Evolutionary conservation across 2,113 vertebrate genomes (phyloP).

Genomic region (Syngnathoides biaculeatus): DNA sequence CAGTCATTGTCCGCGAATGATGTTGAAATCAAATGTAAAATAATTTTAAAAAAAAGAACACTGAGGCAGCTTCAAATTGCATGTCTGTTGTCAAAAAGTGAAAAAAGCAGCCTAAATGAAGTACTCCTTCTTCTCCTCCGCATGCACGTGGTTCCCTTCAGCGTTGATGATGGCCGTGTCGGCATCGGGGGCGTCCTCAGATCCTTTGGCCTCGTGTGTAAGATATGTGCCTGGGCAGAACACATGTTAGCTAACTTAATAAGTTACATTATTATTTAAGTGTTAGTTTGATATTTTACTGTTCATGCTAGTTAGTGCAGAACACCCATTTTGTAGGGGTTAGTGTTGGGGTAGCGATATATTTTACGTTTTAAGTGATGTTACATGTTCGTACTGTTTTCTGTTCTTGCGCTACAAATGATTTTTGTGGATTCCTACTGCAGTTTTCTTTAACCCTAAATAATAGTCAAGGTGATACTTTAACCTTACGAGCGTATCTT

Average conservation of each 20-base stretch:
- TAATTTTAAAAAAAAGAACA: conserved; percentile 25
- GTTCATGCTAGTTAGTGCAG: too few species aligned
- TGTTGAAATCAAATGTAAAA: conserved; percentile 6
- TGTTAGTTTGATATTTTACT: too few species aligned
- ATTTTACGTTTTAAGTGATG: too few species aligned
- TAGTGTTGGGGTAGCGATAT: too few species aligned
- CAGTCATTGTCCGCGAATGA: not conserved
- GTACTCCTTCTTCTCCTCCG: conserved; percentile 99
- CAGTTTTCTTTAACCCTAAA: too few species aligned
- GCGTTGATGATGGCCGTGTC: conserved; percentile 99
- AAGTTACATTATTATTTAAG: too few species aligned
- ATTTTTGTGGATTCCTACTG: too few species aligned
- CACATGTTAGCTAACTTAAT: not conserved
- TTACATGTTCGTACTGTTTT: too few species aligned
- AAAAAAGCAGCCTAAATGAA: conserved; percentile 85
- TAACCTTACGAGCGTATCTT: too few species aligned
- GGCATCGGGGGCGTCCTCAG: conserved; percentile 95
- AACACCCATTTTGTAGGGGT: too few species aligned
- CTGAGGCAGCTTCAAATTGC: conserved; percentile 63
- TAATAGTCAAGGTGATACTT: too few species aligned
- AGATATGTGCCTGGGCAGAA: conserved; percentile 87
- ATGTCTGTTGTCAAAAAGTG: conserved; percentile 47
- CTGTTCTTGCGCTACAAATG: too few species aligned
- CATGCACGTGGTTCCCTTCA: conserved; percentile 96
- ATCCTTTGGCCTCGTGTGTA: conserved; percentile 98